phyloP scores from a whole-genome alignment of 1,140 invertebrate genomes.

The Cydia strobilella region DNA sequence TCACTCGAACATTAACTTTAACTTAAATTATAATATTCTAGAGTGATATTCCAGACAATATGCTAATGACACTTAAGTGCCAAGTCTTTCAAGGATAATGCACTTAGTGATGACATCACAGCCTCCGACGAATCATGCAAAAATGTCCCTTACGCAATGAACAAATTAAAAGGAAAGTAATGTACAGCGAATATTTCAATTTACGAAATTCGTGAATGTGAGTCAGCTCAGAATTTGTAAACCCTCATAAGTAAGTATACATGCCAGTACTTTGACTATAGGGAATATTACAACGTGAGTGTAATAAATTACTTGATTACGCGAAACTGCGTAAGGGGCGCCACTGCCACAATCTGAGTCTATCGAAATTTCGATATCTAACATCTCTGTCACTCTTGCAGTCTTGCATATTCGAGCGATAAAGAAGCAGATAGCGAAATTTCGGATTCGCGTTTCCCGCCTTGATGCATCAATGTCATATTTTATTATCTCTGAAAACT shows the following conservation, averaged over 20 bases:
- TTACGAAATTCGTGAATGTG: conserved; percentile 9
- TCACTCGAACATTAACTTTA: too few relatives aligned
- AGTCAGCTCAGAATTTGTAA: not conserved
- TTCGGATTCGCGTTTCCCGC: too few relatives aligned
- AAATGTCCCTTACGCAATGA: not conserved
- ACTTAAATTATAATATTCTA: conserved; percentile 1
- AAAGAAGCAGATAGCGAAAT: too few relatives aligned
- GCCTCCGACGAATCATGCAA: not conserved
- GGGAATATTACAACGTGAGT: too few relatives aligned
- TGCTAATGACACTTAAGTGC: not conserved
- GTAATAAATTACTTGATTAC: too few relatives aligned
- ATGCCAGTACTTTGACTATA: not conserved
- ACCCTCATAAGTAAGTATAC: not conserved
- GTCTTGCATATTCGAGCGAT: too few relatives aligned
- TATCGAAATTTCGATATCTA: too few relatives aligned
- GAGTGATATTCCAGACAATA: not conserved
- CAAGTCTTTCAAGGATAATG: conserved; percentile 1
- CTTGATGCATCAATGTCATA: too few relatives aligned
- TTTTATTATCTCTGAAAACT: too few relatives aligned
- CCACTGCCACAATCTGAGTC: too few relatives aligned
- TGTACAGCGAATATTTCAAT: not conserved
- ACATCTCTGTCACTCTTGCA: too few relatives aligned
- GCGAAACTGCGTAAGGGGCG: too few relatives aligned
- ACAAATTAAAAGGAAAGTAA: conserved; percentile 12
- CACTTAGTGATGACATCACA: not conserved